Conservation (phyloP, 2,888 invertebrate species). For the Sphaerophoria taeniata region DNA sequence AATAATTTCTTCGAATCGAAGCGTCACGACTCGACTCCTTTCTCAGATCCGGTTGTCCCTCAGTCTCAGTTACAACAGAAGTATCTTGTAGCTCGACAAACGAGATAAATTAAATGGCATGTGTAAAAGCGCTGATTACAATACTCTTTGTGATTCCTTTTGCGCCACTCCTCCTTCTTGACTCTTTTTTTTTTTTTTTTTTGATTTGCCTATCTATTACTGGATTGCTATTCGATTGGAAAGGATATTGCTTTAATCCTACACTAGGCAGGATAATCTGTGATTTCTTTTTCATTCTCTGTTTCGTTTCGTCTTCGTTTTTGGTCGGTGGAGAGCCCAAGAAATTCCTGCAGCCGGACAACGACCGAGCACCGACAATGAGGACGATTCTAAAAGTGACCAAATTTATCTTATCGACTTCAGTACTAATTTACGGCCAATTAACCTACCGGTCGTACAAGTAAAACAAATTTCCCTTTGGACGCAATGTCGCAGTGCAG, state of each 20-base stretch:
- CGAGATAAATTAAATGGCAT: conserved; percentile 75
- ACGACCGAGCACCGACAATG: not conserved
- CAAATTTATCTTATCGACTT: conserved; percentile 74
- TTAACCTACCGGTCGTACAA: conserved; percentile 71
- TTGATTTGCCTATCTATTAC: conserved; percentile 71
- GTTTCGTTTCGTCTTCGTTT: conserved; percentile 14
- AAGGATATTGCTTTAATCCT: conserved; percentile 61
- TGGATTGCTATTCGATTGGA: conserved; percentile 61
- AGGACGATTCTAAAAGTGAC: conserved; percentile 55
- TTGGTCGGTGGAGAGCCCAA: conserved; percentile 17
- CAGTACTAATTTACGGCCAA: conserved; percentile 74
- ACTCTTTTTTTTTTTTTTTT: conserved; percentile 37
- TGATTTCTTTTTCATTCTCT: conserved; percentile 23
- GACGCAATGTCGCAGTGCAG: conserved; percentile 73
- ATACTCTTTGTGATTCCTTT: conserved; percentile 71
- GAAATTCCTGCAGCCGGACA: conserved; percentile 62
- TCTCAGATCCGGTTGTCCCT: conserved; percentile 12
- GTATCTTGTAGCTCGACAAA: conserved; percentile 73
- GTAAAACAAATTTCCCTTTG: conserved; percentile 71
- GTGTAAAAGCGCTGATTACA: conserved; percentile 74
- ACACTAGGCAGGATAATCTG: conserved; percentile 57
- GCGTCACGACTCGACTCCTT: not conserved
- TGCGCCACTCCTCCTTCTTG: conserved; percentile 9
- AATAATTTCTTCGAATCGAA: conserved; percentile 55
- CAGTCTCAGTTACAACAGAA: conserved; percentile 35